Evolutionary conservation across 2,888 invertebrate genomes (phyloP), one percentile per base, ranked within the genome.

Genomic region (Leucozona laternaria): DNA sequence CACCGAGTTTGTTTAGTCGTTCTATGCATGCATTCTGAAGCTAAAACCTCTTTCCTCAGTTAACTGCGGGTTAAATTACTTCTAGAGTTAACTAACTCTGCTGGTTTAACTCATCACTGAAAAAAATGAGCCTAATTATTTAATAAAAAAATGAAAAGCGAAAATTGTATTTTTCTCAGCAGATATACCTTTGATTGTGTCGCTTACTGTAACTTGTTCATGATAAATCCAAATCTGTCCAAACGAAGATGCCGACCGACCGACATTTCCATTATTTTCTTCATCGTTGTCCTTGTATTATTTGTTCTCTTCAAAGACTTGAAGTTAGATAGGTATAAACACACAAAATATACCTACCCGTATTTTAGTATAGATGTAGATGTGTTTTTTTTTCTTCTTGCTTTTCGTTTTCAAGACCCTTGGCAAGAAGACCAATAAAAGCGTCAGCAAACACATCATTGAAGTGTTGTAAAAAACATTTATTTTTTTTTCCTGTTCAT

Each of bases 381-480:
- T n/a, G 5, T n/a, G 8, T 4, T 15, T 34, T 25, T 77, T 72
- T 22, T 60, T n/a, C n/a, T n/a, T n/a, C n/a, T n/a, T 37, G 34
- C 2, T 17, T 17, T 66, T 60, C 43, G 11, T 43, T 71, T 64
- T 53, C 20, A 85, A 85, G 66, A 85, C 55, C 72, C 77, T 77
- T 80, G 53, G 72, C 53, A 77, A 68, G 72, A 40, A 64, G 64
- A 76, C 80, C 77, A 85, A 85, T 85, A 80, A 85, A 85, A 80
- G 60, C 84, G 66, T 85, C 84, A 85, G 84, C 84, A 85, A 85
- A 85, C 80, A 85, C 84, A 85, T 85, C 72, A 76, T 57, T 66
- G 72, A 80, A 85, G 84, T 85, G 76, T 72, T 79, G 76, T 71
- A 84, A 45, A 57, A 79, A 79, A 70, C 40, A 60, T 22, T 55